Percentiles rank a stretch among this genome's conserved stretches.
Evolutionary conservation across 2,113 vertebrate species (phyloP).

Genomic region (Daboia siamensis): DNA sequence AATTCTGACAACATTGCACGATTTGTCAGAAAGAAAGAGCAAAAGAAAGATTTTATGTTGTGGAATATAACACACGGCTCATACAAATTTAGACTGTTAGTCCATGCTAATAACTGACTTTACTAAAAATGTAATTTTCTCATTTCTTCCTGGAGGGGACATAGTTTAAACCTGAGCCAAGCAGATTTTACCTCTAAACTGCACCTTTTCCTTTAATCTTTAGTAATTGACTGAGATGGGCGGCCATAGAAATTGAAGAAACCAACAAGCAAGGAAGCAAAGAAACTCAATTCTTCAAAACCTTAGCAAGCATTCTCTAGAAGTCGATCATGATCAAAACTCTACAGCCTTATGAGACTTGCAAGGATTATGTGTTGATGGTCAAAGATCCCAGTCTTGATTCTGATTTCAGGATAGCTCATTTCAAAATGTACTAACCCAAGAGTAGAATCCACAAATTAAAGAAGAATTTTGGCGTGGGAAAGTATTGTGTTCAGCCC

Average conservation of each 20-base stretch:
- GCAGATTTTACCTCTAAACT: not conserved
- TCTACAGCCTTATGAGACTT: not conserved
- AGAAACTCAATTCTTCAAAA: not conserved
- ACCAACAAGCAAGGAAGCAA: not conserved
- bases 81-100: not conserved
- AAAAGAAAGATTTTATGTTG: not conserved
- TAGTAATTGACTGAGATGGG: not conserved
- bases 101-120: not conserved
- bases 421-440: not conserved
- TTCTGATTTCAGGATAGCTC: not conserved
- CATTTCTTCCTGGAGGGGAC: not conserved
- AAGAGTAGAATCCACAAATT: not conserved
- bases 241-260: not conserved
- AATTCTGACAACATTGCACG: not conserved
- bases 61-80: not conserved
- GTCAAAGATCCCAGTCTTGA: not conserved
- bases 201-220: not conserved
- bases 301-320: not conserved
- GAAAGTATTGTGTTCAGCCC: not conserved
- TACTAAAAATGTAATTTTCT: not conserved
- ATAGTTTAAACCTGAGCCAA: not conserved
- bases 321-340: not conserved
- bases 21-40: not conserved
- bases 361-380: not conserved
- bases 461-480: not conserved